Evolutionary conservation across 1,140 invertebrate species (phyloP), one percentile per base, ranked within the genome.

Genomic region (Zaprionus capensis): DNA sequence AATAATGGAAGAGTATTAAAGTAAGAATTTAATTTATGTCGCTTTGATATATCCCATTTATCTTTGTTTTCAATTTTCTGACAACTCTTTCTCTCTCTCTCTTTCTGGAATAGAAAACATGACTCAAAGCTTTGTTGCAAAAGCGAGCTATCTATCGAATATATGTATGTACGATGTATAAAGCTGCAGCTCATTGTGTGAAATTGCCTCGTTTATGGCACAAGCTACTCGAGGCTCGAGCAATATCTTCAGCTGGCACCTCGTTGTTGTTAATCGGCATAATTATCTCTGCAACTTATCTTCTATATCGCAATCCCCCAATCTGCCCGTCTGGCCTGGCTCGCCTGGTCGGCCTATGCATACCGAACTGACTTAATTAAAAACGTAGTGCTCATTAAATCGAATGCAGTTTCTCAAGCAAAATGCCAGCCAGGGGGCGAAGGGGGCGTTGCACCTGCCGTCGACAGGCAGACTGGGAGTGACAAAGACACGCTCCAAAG

Each of bases 371-470:
- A 80, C 82, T 82, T 88, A 88, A 86, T 86, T 86, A 88, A 88
- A 83, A 86, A 61, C 59, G 49, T 55, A 69, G 63, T 74, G 57
- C 77, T 74, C 84, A 88, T 88, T 86, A 86, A 80, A 88, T 77
- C 66, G 68, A 76, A 80, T 74, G 83, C 72, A 80, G 56, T 80
- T 80, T 56, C 72, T 78, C 64, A 73, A 77, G 76, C 67, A 76
- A 69, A 77, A 71, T 78, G 76, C 55, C 72, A 86, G 80, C 74
- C 83, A 87, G 28, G 28, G 20, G 46, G 61, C 81, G 53, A 65
- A 71, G 73, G 28, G 7, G 28, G 38, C 57, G 71, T 62, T 66
- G 46, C 68, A 72, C 64, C 77, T 84, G 81, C 46, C 11, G 41
- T 46, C 41, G 15, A n/a, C n/a, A 17, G 53, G 71, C 69, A 83